A percentile compares a stretch with the other conserved stretches of the same genome.
These are phyloP conservation scores for Pseudonaja textilis DNA, from an alignment of 2,113 vertebrate species.

Conservation along the genomic window DNA sequence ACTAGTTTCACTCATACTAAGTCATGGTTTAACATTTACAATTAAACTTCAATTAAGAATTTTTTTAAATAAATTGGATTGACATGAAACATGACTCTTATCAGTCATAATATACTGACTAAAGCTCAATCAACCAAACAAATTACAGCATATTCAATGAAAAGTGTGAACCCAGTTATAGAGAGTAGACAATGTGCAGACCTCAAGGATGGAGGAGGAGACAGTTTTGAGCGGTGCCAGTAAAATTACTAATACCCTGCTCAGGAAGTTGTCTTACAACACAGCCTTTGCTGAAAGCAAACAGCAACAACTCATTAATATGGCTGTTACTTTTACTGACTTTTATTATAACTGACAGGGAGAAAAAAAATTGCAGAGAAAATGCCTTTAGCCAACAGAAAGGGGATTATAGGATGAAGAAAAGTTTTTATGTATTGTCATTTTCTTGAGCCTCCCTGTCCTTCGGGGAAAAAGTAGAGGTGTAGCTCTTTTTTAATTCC, in stretches of 20 bases:
- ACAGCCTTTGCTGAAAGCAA: neutral
- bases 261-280: constrained; percentile 5
- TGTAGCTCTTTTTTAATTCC: neutral
- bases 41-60: neutral
- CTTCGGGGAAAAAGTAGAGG: neutral
- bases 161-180: neutral
- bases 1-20: neutral
- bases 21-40: neutral
- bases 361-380: neutral
- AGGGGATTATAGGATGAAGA: neutral
- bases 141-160: neutral
- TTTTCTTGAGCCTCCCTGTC: neutral
- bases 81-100: neutral
- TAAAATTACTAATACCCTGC: neutral
- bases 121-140: neutral
- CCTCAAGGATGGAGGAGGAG: neutral
- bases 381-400: constrained; percentile 8
- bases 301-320: neutral
- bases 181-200: neutral
- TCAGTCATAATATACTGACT: neutral
- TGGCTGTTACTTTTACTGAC: neutral
- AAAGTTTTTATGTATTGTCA: neutral
- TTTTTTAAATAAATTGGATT: neutral
- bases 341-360: constrained; percentile 6
- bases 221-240: neutral